phyloP scores from a whole-genome alignment of 2,888 invertebrate species.

The Metellina segmentata region DNA sequence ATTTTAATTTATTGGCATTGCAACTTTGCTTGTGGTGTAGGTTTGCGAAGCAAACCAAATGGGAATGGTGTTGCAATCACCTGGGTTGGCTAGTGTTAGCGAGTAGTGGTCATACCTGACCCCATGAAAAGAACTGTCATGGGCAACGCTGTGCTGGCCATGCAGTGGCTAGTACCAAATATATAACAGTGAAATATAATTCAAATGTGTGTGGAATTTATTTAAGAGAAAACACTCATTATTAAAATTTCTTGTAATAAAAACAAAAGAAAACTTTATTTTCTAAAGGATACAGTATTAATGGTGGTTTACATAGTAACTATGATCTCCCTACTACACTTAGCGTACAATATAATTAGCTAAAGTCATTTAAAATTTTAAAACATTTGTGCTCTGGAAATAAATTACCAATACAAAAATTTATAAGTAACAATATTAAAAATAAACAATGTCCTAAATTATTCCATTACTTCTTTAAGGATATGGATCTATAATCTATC shows the following conservation, averaged over 20 bases:
- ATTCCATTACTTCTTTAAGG: slow-evolving; percentile 4
- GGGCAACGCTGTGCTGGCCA: no score
- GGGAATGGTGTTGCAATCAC: no score
- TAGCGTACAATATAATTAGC: slow-evolving; percentile 74
- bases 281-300: slow-evolving; percentile 74
- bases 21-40: no score
- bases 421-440: slow-evolving; percentile 16
- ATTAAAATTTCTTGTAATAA: slow-evolving; percentile 25
- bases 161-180: no score
- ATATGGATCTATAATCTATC: neutral
- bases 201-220: no score
- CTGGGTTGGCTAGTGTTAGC: no score
- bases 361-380: slow-evolving; percentile 66
- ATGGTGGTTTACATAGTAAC: slow-evolving; percentile 69
- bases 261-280: slow-evolving; percentile 75
- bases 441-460: neutral
- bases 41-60: no score
- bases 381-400: slow-evolving; percentile 63
- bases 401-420: slow-evolving; percentile 32
- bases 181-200: no score
- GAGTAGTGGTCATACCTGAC: no score
- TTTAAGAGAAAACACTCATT: neutral
- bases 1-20: no score
- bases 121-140: no score
- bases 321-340: slow-evolving; percentile 74